Evolutionary conservation across 1,140 invertebrate species (phyloP).

Genomic region (Drosophila tani): DNA sequence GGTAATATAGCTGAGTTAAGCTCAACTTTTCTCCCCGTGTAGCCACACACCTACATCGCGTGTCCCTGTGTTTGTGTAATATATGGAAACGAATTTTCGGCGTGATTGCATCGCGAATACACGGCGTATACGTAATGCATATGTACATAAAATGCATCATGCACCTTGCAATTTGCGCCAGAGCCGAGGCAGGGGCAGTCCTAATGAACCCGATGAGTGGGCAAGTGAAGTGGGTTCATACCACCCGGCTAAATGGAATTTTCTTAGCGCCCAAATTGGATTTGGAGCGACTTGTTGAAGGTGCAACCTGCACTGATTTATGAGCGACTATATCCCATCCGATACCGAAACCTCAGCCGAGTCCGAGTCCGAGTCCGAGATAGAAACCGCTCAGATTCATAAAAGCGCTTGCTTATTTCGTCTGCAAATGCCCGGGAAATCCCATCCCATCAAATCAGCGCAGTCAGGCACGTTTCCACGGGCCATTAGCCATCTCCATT

Average conservation of each 20-base stretch:
- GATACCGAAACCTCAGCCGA: not conserved
- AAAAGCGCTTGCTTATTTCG: slow-evolving; percentile 34
- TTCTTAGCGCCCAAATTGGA: slow-evolving; percentile 20
- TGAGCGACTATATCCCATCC: not conserved
- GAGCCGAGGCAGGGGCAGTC: not conserved
- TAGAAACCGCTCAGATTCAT: slow-evolving; percentile 7
- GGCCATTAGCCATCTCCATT: slow-evolving; percentile 45
- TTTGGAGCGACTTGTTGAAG: slow-evolving; percentile 31
- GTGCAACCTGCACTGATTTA: slow-evolving; percentile 14
- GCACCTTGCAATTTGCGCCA: slow-evolving; percentile 27
- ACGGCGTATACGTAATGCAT: slow-evolving; percentile 63
- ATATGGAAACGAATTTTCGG: slow-evolving; percentile 62
- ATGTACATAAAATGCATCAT: slow-evolving; percentile 48
- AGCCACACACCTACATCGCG: not conserved
- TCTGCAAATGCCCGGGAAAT: slow-evolving; percentile 8
- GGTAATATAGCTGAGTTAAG: too few relatives aligned
- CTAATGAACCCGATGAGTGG: slow-evolving; percentile 32
- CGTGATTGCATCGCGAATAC: slow-evolving; percentile 60
- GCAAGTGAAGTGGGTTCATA: not conserved
- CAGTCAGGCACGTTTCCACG: slow-evolving; percentile 60
- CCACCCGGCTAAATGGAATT: slow-evolving; percentile 15
- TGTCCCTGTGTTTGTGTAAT: slow-evolving; percentile 35
- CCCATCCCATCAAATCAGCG: slow-evolving; percentile 38
- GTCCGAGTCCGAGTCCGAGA: not conserved
- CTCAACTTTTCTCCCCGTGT: not conserved